Conservation (phyloP, 2,113 vertebrate genomes). For the Esox niger region DNA sequence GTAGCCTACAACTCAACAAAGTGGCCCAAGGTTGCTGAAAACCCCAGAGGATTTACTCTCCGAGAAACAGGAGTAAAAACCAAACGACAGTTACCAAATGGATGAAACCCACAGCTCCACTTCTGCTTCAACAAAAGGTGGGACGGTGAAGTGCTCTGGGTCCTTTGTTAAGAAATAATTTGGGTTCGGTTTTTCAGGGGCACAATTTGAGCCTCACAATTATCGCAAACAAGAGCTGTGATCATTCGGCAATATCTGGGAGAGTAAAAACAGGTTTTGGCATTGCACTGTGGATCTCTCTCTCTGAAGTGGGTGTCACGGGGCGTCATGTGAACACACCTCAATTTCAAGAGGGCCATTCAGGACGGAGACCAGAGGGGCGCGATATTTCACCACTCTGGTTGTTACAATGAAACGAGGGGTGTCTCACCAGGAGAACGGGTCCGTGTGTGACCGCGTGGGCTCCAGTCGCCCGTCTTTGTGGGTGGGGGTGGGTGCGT, state of each 20-base stretch:
- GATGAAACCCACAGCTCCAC: conserved; percentile 40
- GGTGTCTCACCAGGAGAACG: background rate
- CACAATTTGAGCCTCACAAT: background rate
- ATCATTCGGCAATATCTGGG: background rate
- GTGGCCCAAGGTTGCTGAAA: conserved; percentile 61
- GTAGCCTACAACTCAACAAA: conserved; percentile 39
- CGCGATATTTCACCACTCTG: background rate
- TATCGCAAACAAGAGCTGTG: conserved; percentile 5
- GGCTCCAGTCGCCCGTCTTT: no score
- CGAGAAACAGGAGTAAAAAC: conserved; percentile 33
- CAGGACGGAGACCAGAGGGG: background rate
- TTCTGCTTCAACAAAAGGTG: background rate
- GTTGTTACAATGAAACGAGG: background rate
- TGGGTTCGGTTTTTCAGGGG: background rate
- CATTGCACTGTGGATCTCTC: background rate
- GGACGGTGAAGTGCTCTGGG: background rate
- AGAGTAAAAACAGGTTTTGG: background rate
- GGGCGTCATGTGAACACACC: no score
- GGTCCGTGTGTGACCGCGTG: no score
- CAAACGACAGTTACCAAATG: conserved; percentile 51
- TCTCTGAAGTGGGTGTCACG: background rate
- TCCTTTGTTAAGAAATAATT: conserved; percentile 13
- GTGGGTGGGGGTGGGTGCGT: no score
- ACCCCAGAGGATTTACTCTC: conserved; percentile 34
- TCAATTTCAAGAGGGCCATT: no score